Percentiles rank a stretch among this genome's conserved stretches.
Conservation (phyloP, 64 coral and sea anemone genomes). For the Catalaphyllia jardinei region DNA sequence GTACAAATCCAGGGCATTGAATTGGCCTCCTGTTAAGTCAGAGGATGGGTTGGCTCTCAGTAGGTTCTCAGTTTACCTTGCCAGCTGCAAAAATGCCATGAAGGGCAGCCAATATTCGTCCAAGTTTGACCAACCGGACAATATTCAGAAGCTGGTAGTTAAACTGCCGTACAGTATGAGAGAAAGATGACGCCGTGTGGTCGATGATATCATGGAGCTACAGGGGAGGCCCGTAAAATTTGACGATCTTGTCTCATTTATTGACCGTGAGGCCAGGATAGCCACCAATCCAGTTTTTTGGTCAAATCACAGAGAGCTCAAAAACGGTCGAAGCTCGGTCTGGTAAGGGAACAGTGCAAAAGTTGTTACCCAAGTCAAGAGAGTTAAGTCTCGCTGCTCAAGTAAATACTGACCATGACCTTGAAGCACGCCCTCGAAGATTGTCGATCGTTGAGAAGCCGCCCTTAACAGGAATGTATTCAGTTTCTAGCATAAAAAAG, state of each 20-base stretch:
- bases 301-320: not conserved
- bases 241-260: not conserved
- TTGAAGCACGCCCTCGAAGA: not conserved
- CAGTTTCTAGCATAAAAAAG: not conserved
- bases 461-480: not conserved
- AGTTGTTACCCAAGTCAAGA: not conserved
- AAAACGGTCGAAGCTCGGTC: not conserved
- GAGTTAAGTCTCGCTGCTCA: not conserved
- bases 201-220: constrained; percentile 44
- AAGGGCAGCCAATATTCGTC: constrained; percentile 38
- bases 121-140: constrained; percentile 56
- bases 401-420: not conserved
- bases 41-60: constrained; percentile 16
- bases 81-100: constrained; percentile 54
- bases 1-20: constrained; percentile 26
- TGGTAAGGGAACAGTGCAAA: not conserved
- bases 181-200: constrained; percentile 42
- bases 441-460: not conserved
- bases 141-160: constrained; percentile 23
- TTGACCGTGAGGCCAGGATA: not conserved
- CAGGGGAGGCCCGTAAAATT: constrained; percentile 21
- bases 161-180: constrained; percentile 53
- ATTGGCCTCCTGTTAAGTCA: constrained; percentile 11
- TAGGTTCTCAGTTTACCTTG: constrained; percentile 45
- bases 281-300: not conserved